Evolutionary conservation across 2,888 invertebrate genomes (phyloP).

Genomic region (Drosophila borborema): DNA sequence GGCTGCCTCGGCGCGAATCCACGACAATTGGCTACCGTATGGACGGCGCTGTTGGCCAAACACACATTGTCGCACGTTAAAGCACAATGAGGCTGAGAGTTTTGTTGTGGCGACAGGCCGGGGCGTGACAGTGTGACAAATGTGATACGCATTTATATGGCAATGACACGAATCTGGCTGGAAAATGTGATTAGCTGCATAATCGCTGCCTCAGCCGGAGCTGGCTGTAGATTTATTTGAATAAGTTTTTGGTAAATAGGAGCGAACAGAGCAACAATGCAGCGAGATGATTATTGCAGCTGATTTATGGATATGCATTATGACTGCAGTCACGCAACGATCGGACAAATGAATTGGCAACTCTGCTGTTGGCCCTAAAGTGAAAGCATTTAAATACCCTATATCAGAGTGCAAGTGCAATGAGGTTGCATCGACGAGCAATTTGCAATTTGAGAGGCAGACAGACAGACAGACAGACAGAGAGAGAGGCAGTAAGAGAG

Average conservation of each 20-base stretch:
- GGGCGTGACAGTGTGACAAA: constrained; percentile 18
- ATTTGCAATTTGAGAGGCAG: too few species aligned
- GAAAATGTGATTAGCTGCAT: constrained; percentile 6
- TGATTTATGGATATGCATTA: constrained; percentile 26
- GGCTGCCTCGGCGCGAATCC: neutral
- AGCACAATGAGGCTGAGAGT: constrained; percentile 25
- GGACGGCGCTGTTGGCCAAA: constrained; percentile 48
- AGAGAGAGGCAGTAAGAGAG: too few species aligned
- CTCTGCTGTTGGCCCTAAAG: constrained; percentile 3
- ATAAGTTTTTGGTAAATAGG: constrained; percentile 19
- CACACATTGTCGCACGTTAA: constrained; percentile 72
- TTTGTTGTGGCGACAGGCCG: constrained; percentile 2
- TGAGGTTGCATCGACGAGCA: neutral
- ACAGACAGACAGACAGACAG: too few species aligned
- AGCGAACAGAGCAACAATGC: constrained; percentile 22
- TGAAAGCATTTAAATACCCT: constrained; percentile 9
- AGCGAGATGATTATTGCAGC: constrained; percentile 14
- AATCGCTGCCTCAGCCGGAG: neutral
- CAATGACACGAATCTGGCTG: constrained; percentile 42
- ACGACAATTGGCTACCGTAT: constrained; percentile 17
- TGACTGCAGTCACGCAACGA: constrained; percentile 36
- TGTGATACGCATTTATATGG: constrained; percentile 33
- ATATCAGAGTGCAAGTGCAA: neutral
- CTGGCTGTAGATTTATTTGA: neutral
- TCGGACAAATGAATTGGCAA: constrained; percentile 43